A percentile compares a stretch with the other conserved stretches of the same genome.
Conservation (phyloP, 2,888 invertebrate genomes). For the Archips crataeganus region DNA sequence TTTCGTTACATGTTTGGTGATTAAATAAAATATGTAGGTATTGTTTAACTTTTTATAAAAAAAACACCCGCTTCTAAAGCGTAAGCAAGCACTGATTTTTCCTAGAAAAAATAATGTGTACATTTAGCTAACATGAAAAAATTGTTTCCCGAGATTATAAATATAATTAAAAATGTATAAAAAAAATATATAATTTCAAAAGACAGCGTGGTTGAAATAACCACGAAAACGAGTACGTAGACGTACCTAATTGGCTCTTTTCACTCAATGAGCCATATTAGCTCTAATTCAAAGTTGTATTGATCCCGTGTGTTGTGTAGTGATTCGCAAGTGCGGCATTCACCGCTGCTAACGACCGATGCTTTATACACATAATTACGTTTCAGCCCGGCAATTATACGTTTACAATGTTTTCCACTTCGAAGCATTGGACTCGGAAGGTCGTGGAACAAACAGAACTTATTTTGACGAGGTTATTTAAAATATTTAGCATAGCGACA, state of each 20-base stretch:
- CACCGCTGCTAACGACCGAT: constrained; percentile 57
- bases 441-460: constrained; percentile 48
- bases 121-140: too few species aligned
- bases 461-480: constrained; percentile 40
- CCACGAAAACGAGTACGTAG: background rate
- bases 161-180: too few species aligned
- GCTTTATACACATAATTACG: constrained; percentile 64
- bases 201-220: background rate
- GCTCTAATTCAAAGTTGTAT: constrained; percentile 3
- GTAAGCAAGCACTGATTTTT: too few species aligned
- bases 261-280: background rate
- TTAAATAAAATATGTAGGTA: background rate
- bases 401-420: constrained; percentile 60
- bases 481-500: constrained; percentile 45
- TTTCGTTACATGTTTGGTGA: background rate
- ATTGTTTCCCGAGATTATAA: too few species aligned
- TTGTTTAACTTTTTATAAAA: background rate
- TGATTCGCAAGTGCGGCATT: constrained; percentile 48
- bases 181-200: background rate
- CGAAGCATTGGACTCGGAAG: constrained; percentile 52
- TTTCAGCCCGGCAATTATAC: constrained; percentile 63
- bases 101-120: too few species aligned
- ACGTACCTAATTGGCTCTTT: background rate
- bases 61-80: too few species aligned
- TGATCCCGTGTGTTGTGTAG: constrained; percentile 35